Conservation (phyloP, 2,113 vertebrate species). For the Perca schrenkii region DNA sequence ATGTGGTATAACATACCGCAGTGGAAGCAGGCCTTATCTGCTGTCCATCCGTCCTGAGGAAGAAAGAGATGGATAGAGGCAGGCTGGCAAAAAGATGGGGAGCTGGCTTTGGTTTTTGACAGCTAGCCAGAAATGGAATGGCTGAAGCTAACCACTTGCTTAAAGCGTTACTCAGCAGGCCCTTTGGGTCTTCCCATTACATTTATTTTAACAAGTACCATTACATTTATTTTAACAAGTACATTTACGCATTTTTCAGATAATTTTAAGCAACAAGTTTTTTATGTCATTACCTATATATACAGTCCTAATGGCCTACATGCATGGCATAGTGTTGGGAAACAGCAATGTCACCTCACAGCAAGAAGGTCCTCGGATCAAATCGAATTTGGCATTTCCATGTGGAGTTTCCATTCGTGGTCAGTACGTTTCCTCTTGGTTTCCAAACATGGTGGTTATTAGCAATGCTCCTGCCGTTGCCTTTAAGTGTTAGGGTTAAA, state of each 20-base stretch:
- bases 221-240: not conserved
- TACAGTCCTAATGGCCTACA: not conserved
- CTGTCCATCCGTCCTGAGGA: constrained; percentile 58
- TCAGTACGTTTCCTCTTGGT: not conserved
- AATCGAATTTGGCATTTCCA: not conserved
- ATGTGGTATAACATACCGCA: constrained; percentile 51
- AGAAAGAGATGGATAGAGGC: constrained; percentile 50
- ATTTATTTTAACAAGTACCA: constrained; percentile 1
- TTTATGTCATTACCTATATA: not conserved
- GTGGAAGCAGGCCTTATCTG: constrained; percentile 65
- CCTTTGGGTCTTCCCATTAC: constrained; percentile 1
- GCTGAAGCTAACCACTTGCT: constrained; percentile 23
- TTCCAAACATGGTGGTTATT: constrained; percentile 1
- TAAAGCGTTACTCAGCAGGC: constrained; percentile 29
- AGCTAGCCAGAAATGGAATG: constrained; percentile 29
- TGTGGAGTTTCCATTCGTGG: not conserved
- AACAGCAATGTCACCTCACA: not conserved
- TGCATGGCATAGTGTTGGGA: not conserved
- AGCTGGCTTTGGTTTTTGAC: constrained; percentile 45
- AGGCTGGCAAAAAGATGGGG: constrained; percentile 41
- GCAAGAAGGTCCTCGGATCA: not conserved
- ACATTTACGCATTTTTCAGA: not conserved
- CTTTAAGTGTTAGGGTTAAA: not conserved
- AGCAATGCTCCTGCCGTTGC: not conserved
- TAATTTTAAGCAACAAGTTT: not conserved